phyloP scores from a whole-genome alignment of 2,888 invertebrate species.

The Heteromurus nitidus region DNA sequence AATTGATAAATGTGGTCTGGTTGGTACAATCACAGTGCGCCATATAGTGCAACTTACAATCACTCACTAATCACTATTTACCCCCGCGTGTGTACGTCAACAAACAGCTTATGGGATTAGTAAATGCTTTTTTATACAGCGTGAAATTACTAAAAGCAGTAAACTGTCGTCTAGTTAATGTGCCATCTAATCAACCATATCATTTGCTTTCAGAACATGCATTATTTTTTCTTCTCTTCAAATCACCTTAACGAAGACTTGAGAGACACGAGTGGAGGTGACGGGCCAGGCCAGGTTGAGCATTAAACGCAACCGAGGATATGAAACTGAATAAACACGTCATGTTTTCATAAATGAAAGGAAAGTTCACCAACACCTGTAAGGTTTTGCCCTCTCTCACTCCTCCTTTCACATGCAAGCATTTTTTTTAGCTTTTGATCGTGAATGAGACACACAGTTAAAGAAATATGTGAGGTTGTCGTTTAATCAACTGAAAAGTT shows the following conservation, averaged over 20 bases:
- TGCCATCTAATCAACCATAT: no score
- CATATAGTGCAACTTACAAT: no score
- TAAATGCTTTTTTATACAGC: conserved; percentile 1
- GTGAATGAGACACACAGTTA: conserved; percentile 11
- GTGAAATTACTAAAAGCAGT: conserved; percentile 13
- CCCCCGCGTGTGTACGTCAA: no score
- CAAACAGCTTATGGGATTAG: conserved; percentile 8
- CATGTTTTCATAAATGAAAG: conserved; percentile 14
- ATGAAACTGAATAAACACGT: background rate
- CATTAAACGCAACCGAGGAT: background rate
- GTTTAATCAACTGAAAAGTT: conserved; percentile 24
- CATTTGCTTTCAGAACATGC: conserved; percentile 20
- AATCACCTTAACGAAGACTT: background rate
- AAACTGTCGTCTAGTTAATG: conserved; percentile 8
- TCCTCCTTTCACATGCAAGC: conserved; percentile 26
- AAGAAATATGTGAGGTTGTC: conserved; percentile 3
- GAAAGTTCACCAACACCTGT: conserved; percentile 13
- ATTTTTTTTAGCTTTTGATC: no score
- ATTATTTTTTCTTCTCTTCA: conserved; percentile 8
- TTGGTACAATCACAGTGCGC: no score
- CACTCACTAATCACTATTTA: no score
- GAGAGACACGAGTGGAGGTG: conserved; percentile 2
- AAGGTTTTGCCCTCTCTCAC: background rate
- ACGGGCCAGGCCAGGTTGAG: conserved; percentile 5
- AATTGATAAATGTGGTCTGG: no score